phyloP scores from a whole-genome alignment of 2,888 invertebrate genomes.

The Dryobotodes eremita region DNA sequence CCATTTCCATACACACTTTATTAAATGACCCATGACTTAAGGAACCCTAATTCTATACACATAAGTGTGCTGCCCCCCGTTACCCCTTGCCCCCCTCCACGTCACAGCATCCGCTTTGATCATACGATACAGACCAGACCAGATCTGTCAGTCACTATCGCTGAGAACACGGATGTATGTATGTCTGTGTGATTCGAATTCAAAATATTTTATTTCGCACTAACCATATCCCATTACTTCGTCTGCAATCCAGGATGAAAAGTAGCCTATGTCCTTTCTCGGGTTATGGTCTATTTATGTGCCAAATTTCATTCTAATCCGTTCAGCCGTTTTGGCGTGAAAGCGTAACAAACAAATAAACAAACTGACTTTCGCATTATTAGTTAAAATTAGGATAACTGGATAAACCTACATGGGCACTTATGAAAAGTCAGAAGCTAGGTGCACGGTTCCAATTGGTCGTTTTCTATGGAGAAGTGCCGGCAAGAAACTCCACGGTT shows the following conservation, averaged over 20 bases:
- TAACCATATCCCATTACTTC: background rate
- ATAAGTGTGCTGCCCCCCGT: constrained; percentile 12
- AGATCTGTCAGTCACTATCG: constrained; percentile 36
- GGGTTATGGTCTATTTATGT: background rate
- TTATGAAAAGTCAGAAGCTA: background rate
- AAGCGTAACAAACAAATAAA: background rate
- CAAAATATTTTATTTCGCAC: background rate
- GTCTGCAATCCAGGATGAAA: background rate
- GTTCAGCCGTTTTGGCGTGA: background rate
- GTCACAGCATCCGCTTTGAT: constrained; percentile 64
- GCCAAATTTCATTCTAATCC: background rate
- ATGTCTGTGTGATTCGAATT: background rate
- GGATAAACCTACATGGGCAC: background rate
- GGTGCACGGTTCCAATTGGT: background rate
- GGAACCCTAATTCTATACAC: constrained; percentile 48
- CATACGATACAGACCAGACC: constrained; percentile 45
- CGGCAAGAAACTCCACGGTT: background rate
- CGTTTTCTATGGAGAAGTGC: background rate
- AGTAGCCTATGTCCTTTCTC: background rate
- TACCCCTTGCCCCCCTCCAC: background rate
- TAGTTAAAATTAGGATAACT: no score
- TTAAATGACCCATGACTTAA: background rate
- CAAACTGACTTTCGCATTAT: background rate
- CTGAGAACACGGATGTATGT: background rate
- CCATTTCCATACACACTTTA: background rate